Base-by-base conservation (phyloP, 37 sponge, comb jelly and placozoan species). In the Tethya wilhelma region DNA sequence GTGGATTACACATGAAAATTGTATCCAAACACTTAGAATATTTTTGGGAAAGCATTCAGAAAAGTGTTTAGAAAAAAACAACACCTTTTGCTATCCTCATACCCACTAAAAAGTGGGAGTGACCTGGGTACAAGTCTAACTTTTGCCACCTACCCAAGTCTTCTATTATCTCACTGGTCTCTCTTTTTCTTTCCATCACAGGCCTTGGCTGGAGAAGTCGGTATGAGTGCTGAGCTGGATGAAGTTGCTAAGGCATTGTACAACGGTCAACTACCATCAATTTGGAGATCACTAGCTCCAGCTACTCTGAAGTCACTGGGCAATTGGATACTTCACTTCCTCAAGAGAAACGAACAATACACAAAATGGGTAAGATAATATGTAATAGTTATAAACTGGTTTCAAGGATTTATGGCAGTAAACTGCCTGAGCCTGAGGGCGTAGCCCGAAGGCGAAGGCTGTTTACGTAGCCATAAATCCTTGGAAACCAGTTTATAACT, bases 241-340 rank as follows among this genome's bases (percentile, higher is more conserved):
- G 99, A 98, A 79, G 67, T 98, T n/a, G 93, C 99, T 29, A 83
- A 71, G 41, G 77, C 95, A 9, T 85, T 98, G 44, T 98, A 87
- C 82, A 98, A 98, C 67, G 99, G 99, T 0, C 96, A 96, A 79
- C 78, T 98, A 0, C 99, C 99, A 37, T 82, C 90, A 14, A 93
- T 94, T 30, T 98, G 99, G 97, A 58, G 94, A 44, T 73, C 81
- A 12, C 83, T 98, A 11, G 97, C 99, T 55, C 99, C 99, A 23
- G 99, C 96, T 29, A 98, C 99, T 56, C 89, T 91, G 34, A 98
- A 98, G 73, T 86, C 88, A 23, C 93, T 98, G 32, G 99, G 95
- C 45, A 98, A 96, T 83, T 98, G 99, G 99, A 98, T 98, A 76
- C 65, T 94, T 22, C 99, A 98, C 86, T 96, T 98, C 74, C 86